These are phyloP conservation scores for Zosterops lateralis DNA, from an alignment of 2,113 vertebrate species.

Conservation along the genomic window DNA sequence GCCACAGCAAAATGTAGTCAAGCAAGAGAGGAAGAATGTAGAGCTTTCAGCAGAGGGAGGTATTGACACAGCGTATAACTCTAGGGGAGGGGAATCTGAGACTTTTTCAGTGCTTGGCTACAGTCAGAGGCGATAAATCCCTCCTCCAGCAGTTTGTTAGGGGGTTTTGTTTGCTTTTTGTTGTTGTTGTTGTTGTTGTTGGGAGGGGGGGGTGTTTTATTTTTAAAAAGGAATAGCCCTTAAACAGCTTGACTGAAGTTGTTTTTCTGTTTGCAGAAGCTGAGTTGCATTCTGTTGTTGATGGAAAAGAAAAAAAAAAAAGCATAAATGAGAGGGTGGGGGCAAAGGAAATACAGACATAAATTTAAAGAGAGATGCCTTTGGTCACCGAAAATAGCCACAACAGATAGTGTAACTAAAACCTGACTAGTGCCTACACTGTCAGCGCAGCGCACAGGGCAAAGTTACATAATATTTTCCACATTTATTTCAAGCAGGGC, in stretches of 20 bases:
- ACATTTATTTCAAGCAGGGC: conserved; percentile 54
- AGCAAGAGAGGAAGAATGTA: conserved; percentile 31
- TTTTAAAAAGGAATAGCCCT: neutral
- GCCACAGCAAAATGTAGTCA: neutral
- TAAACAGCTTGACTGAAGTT: neutral
- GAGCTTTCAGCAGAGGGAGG: conserved; percentile 74
- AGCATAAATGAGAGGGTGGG: neutral
- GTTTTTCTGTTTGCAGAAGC: neutral
- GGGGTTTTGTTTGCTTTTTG: neutral
- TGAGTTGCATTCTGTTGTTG: neutral
- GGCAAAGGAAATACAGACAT: conserved; percentile 14
- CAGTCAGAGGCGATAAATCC: neutral
- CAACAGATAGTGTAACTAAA: conserved; percentile 39
- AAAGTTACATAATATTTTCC: conserved; percentile 67
- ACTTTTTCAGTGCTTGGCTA: neutral
- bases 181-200: neutral
- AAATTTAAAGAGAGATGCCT: conserved; percentile 39
- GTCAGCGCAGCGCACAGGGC: neutral
- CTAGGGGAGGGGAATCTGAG: neutral
- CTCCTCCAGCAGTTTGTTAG: neutral
- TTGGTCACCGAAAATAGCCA: conserved; percentile 55
- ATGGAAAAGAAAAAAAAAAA: neutral
- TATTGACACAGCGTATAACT: conserved; percentile 64
- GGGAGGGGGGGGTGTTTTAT: neutral
- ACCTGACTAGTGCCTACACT: neutral